Conservation (phyloP, 2,797 vertebrate species). For the Tenualosa ilisha region DNA sequence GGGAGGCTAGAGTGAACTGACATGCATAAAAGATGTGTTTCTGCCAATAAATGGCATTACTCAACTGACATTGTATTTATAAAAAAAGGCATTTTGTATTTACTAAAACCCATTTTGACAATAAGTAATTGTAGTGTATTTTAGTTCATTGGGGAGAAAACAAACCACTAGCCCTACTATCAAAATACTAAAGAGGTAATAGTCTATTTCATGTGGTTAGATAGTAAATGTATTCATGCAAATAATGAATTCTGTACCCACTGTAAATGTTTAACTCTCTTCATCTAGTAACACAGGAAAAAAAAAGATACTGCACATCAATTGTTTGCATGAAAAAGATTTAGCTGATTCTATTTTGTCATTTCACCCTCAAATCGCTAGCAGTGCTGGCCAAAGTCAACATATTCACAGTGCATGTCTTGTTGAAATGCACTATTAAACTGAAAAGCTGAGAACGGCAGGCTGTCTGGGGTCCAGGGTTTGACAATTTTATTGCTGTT, state of each 20-base stretch:
- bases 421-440: constrained; percentile 59
- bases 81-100: too few relatives aligned
- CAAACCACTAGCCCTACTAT: too few relatives aligned
- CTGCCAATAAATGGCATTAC: too few relatives aligned
- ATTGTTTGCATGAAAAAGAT: too few relatives aligned
- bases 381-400: not conserved
- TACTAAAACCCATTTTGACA: too few relatives aligned
- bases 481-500: constrained; percentile 71
- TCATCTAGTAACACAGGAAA: not conserved
- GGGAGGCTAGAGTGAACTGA: not conserved
- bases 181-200: too few relatives aligned
- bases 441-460: not conserved
- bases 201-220: too few relatives aligned
- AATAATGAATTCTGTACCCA: not conserved
- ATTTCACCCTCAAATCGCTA: not conserved
- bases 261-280: not conserved
- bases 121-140: too few relatives aligned
- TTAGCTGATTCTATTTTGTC: not conserved
- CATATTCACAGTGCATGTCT: constrained; percentile 22
- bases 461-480: constrained; percentile 49
- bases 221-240: too few relatives aligned
- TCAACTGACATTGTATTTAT: too few relatives aligned
- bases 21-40: constrained; percentile 9
- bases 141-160: too few relatives aligned
- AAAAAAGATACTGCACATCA: not conserved